A percentile compares a stretch with the other conserved stretches of the same genome.
Conservation (phyloP, 2,888 invertebrate genomes). For the Chrysotoxum bicinctum region DNA sequence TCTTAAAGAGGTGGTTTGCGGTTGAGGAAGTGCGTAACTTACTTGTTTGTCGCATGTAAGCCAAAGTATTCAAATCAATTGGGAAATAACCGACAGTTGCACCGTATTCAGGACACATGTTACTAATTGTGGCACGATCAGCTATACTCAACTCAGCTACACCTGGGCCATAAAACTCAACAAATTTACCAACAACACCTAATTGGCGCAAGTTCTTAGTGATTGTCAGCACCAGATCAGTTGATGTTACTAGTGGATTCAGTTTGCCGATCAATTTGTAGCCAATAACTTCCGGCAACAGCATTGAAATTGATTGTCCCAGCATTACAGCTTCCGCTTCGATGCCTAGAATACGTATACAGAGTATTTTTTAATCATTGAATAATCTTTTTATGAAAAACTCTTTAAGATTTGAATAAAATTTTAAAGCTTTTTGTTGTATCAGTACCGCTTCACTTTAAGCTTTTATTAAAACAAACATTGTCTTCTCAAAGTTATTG, state of each 20-base stretch:
- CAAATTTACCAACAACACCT: conserved; percentile 99
- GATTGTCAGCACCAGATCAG: conserved; percentile 97
- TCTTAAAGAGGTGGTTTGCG: not conserved
- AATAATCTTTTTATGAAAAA: not conserved
- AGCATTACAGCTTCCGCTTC: conserved; percentile 99
- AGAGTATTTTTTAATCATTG: not conserved
- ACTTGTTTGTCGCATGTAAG: conserved; percentile 94
- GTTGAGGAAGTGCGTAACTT: conserved; percentile 61
- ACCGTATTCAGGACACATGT: conserved; percentile 99
- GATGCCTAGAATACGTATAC: conserved; percentile 85
- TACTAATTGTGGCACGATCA: conserved; percentile 98
- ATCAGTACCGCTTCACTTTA: fast-evolving
- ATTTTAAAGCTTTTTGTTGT: not conserved
- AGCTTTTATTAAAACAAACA: not conserved
- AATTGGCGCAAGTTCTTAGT: conserved; percentile 96
- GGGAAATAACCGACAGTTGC: conserved; percentile 98
- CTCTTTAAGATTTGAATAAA: not conserved
- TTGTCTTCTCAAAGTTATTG: not conserved
- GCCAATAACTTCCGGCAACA: conserved; percentile 97
- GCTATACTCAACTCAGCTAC: conserved; percentile 95
- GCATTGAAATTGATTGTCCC: conserved; percentile 98
- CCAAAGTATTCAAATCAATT: conserved; percentile 90
- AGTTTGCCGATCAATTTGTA: conserved; percentile 93
- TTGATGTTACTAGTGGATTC: conserved; percentile 93
- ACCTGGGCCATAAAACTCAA: conserved; percentile 98